Percentiles rank a stretch among this genome's conserved stretches.
Conservation (phyloP, 2,888 invertebrate genomes). For the Athalia rosae region DNA sequence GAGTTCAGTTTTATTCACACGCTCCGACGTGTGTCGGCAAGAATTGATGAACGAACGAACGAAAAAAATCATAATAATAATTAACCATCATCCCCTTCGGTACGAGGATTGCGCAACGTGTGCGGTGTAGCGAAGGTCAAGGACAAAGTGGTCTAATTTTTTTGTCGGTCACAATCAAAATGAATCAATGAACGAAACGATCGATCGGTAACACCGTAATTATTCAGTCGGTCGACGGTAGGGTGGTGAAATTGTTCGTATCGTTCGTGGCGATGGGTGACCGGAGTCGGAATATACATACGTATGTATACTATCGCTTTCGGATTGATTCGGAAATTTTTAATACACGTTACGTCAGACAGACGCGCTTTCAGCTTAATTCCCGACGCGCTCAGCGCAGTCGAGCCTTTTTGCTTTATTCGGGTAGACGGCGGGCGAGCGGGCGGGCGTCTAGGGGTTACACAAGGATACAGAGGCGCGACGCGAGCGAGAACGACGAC, state of each 20-base stretch:
- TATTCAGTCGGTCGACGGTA: too few species aligned
- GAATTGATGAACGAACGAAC: too few species aligned
- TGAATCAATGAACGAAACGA: not conserved
- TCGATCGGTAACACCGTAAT: too few species aligned
- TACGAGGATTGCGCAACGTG: too few species aligned
- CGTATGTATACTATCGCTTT: too few species aligned
- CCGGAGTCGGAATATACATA: not conserved
- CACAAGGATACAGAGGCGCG: constrained; percentile 44
- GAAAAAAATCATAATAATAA: too few species aligned
- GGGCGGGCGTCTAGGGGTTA: constrained; percentile 56
- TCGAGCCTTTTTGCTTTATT: constrained; percentile 40
- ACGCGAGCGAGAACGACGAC: constrained; percentile 43
- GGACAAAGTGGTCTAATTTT: too few species aligned
- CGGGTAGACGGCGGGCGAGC: constrained; percentile 16
- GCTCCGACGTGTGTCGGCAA: too few species aligned
- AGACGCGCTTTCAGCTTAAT: constrained; percentile 39
- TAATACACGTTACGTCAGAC: constrained; percentile 18
- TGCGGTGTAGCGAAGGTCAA: too few species aligned
- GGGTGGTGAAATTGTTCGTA: not conserved
- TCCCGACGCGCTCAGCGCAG: constrained; percentile 7
- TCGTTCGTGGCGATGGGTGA: not conserved
- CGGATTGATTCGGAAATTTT: constrained; percentile 1
- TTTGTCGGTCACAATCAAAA: too few species aligned
- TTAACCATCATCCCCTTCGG: too few species aligned
- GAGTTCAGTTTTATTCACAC: too few species aligned